Percentiles rank a stretch among this genome's conserved stretches.
phyloP scores from a whole-genome alignment of 2,113 vertebrate species.

The Gadus chalcogrammus region DNA sequence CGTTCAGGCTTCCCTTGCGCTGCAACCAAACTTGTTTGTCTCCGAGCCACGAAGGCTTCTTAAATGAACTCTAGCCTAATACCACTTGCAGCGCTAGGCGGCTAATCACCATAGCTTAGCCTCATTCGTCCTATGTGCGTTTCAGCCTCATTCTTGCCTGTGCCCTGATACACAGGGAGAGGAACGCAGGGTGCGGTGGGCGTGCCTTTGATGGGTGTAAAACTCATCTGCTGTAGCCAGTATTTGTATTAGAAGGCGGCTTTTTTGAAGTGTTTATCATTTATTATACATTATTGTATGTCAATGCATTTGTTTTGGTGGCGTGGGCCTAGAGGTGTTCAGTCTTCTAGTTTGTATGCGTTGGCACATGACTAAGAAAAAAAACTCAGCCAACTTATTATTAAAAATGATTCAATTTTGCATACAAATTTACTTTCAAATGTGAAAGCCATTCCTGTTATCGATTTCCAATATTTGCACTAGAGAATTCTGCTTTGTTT shows the following conservation, averaged over 20 bases:
- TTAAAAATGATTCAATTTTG: background rate
- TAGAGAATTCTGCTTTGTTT: constrained; percentile 25
- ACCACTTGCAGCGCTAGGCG: background rate
- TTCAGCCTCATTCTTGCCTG: constrained; percentile 2
- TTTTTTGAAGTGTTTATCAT: constrained; percentile 37
- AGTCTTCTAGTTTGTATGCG: background rate
- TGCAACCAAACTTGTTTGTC: constrained; percentile 24
- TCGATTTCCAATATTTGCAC: background rate
- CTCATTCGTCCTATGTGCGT: background rate
- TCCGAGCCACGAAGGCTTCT: constrained; percentile 22
- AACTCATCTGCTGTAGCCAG: constrained; percentile 54
- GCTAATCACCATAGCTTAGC: constrained; percentile 15
- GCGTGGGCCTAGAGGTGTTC: constrained; percentile 7
- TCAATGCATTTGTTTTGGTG: constrained; percentile 23
- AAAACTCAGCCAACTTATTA: constrained; percentile 1
- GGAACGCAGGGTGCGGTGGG: constrained; percentile 34
- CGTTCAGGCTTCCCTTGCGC: constrained; percentile 17
- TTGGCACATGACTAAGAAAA: background rate
- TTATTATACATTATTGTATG: constrained; percentile 21
- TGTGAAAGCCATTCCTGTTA: background rate
- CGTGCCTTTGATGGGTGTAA: constrained; percentile 60
- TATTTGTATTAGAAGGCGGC: constrained; percentile 46
- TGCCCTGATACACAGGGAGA: background rate
- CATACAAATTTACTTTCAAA: background rate
- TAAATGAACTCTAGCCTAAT: constrained; percentile 8